Evolutionary conservation across 2,888 invertebrate species (phyloP), one percentile per base, ranked within the genome.

Genomic region (Thecophora atra): DNA sequence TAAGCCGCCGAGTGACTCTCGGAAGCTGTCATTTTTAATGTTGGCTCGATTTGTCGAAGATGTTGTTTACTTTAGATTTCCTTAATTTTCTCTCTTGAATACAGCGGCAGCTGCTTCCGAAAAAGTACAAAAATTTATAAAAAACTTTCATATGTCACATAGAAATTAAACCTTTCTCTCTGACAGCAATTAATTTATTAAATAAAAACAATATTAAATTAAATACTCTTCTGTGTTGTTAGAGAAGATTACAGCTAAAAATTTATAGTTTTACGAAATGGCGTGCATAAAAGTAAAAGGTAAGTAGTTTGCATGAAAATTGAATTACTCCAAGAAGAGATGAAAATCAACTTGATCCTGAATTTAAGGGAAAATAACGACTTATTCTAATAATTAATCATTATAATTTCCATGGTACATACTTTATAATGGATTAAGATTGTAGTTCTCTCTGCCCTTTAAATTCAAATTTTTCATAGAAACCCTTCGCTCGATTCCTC

Each of bases 11-110:
- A 24, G 21, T 19, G 47, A 26, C 26, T 47, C 15, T 26, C 28
- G 37, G 30, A 28, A 56, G 54, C 52, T 68, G 70, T 62, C 70
- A 64, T 73, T 47, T 72, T 70, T 68, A 62, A 65, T 65, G 70
- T 56, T 56, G 15, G 62, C 37, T 44, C 64, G 67, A 71, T 70
- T 62, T 70, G 60, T 73, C 63, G 44, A 60, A 62, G 52, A 21
- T 73, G 71, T 65, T 71, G 47, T 65, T 63, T 62, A 8, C 17
- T 73, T 63, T 24, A 56, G 15, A 21, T 52, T 72, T 62, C 37
- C 17, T 64, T 64, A 15, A 21, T 47, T 42, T 44, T 47, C 3
- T 26, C 17, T 7, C 17, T 58, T 15, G 17, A 11, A 4, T 58
- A 11, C 3, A 58, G 26, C 13, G 6, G n/a, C 64, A 64, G 64